A percentile compares a stretch with the other conserved stretches of the same genome.
These are phyloP conservation scores for Paramormyrops kingsleyae DNA, from an alignment of 2,113 vertebrate genomes.

Conservation along the genomic window DNA sequence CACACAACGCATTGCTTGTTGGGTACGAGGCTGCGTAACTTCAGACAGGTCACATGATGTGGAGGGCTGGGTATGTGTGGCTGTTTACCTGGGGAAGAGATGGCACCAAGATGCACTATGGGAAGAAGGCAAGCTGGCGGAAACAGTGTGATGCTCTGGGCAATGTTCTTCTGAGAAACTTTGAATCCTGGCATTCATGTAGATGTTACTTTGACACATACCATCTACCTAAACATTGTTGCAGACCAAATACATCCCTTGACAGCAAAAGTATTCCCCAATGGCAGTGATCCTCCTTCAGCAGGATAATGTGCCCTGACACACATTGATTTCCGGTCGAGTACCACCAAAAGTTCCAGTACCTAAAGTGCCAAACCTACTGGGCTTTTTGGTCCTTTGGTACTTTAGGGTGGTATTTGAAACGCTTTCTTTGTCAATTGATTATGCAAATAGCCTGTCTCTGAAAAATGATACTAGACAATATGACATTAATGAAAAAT, in stretches of 20 bases:
- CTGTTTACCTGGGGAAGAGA: neutral
- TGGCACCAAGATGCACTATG: neutral
- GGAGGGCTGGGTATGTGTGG: neutral
- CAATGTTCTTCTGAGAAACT: neutral
- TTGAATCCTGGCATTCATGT: neutral
- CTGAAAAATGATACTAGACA: neutral
- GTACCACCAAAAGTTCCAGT: too few species aligned
- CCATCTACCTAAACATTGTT: neutral
- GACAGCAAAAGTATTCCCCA: too few species aligned
- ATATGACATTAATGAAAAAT: neutral
- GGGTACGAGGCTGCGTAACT: neutral
- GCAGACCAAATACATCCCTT: neutral
- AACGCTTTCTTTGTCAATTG: too few species aligned
- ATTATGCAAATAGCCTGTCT: too few species aligned
- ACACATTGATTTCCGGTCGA: too few species aligned
- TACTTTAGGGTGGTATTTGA: too few species aligned
- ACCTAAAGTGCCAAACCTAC: too few species aligned
- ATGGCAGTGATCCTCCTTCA: too few species aligned
- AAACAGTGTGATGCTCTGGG: neutral
- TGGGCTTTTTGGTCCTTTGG: too few species aligned
- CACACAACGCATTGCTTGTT: neutral
- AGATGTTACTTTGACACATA: neutral
- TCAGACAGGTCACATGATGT: neutral
- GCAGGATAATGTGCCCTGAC: too few species aligned
- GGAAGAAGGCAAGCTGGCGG: neutral